phyloP scores from a whole-genome alignment of 2,797 vertebrate genomes.

The Falco rusticolus region DNA sequence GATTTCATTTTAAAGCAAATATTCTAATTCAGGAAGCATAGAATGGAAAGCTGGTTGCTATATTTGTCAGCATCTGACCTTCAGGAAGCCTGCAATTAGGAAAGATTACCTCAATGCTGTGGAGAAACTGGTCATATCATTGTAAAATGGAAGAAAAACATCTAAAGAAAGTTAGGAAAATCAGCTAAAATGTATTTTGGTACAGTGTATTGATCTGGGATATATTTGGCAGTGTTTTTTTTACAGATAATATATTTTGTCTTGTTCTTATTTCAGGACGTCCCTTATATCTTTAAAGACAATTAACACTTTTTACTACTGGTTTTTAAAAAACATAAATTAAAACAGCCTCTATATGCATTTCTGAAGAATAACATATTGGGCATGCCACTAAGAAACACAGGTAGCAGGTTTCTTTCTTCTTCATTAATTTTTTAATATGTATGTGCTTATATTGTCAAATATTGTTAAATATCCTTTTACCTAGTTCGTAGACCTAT shows the following conservation, averaged over 20 bases:
- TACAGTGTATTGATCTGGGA: neutral
- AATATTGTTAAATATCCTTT: neutral
- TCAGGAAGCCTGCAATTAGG: neutral
- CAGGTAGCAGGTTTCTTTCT: neutral
- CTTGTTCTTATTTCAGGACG: neutral
- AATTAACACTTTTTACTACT: neutral
- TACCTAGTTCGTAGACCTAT: neutral
- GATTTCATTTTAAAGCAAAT: slow-evolving; percentile 69
- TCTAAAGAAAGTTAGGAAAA: neutral
- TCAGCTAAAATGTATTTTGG: neutral
- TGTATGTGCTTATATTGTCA: neutral
- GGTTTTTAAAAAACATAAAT: neutral
- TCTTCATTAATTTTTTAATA: neutral
- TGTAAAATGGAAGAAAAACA: neutral
- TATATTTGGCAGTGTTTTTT: neutral
- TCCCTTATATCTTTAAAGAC: neutral
- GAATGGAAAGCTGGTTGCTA: neutral
- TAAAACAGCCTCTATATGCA: neutral
- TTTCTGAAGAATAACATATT: neutral
- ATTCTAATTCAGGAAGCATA: slow-evolving; percentile 20
- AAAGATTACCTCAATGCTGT: neutral
- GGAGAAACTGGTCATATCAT: neutral
- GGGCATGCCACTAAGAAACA: neutral
- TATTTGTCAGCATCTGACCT: neutral
- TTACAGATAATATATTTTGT: neutral